Evolutionary conservation across 2,113 vertebrate species (phyloP), one percentile per base, ranked within the genome.

Genomic region (Toxotes chatareus): DNA sequence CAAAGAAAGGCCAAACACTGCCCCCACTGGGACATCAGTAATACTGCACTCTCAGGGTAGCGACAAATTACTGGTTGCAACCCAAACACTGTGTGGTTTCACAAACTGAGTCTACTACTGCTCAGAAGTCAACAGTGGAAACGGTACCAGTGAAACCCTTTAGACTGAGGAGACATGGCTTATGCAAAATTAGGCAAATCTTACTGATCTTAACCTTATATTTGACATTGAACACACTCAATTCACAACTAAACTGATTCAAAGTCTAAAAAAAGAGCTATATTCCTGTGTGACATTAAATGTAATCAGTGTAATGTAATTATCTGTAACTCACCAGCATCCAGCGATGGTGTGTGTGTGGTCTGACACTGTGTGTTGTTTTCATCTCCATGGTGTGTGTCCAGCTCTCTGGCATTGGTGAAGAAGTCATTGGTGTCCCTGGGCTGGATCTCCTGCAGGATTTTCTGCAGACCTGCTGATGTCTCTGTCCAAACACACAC

Each of bases 401-500:
- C 95, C 80, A 98, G 84, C 80, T 96, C 92, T 91, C 97, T 96
- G 84, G 95, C 90, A 82, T 93, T 94, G 5, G 74, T 92, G 90
- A 99, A 99, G 88, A 97, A 99, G 92, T 97, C 96, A 21, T 99
- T 99, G 0, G 96, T 96, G 93, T 99, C 98, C 51, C 96, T 95
- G 32, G 98, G 98, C 66, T 98, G 97, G 90, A 99, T 98, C 92
- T 99, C 98, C 63, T 93, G 94, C 46, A 99, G 93, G 93, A 99
- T 98, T 80, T 82, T 94, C 87, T 97, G 96, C 36, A 99, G 90
- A 44, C 95, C 96, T 66, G 76, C 89, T 63, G 96, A 93, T 7
- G 95, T 94, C 71, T 97, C 98, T 99, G 85, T 60, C 6, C 31
- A 73, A n/a, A 84, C 13, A 77, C 16, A 80, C 34, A 59, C 14